Evolutionary conservation across 1,140 invertebrate species (phyloP), one percentile per base, ranked within the genome.

Genomic region (Stratiolaelaps scimitus): DNA sequence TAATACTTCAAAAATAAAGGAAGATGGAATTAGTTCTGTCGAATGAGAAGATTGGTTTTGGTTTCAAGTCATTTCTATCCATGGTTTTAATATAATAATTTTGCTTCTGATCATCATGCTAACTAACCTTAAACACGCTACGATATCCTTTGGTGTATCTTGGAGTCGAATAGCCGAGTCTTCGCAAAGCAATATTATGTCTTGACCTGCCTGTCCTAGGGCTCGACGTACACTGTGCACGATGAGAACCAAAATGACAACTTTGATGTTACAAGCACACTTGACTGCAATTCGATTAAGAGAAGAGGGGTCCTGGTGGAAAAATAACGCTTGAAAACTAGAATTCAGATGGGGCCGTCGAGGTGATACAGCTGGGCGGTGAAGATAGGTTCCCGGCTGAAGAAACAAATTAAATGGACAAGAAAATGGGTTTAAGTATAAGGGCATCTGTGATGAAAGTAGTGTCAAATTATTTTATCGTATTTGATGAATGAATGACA

Each of bases 111-210:
- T 7, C 20, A 5, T 23, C 15, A 15, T 19, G 13, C n/a, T 45
- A 5, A 48, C 47, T 15, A 7, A 48, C 47, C 47, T 48, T 28
- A 48, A 48, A 48, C 47, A 48, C 20, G 15, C 47, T 4, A 48
- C 47, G 5, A 28, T 19, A 15, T 48, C 47, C 4, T 15, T 7
- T 5, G 47, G 47, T 4, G 28, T n/a, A n/a, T n/a, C n/a, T n/a
- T n/a, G 47, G 28, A 28, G 28, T 48, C 28, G 19, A 15, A 48
- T 6, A 19, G 47, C 47, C 19, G 20, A 48, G 15, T 19, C 47
- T 6, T 15, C 28, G 7, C 19, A 48, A 28, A 19, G 19, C 47
- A 28, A 19, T 7, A 4, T 19, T 48, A 48, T 7, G 15, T 23
- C 19, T 7, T 5, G 28, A 7, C 5, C 47, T 4, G 28, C 20